Conservation (phyloP, 1,140 invertebrate species). For the Cotesia vestalis region DNA sequence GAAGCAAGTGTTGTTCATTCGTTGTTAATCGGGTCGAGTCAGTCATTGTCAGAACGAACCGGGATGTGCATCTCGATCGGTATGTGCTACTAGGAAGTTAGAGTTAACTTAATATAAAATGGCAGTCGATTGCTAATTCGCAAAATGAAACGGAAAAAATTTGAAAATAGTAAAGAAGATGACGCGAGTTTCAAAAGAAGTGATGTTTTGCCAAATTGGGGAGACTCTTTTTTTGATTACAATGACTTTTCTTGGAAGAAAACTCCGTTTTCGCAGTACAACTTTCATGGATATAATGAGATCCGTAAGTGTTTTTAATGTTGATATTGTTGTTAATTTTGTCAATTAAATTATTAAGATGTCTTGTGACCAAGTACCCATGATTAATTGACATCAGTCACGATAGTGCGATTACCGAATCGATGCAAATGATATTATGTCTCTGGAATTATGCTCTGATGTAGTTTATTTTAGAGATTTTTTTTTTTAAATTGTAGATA, state of each 20-base stretch:
- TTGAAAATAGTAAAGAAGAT: neutral
- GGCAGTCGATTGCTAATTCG: neutral
- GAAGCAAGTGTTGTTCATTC: neutral
- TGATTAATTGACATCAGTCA: no score
- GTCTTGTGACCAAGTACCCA: no score
- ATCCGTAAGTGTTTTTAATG: conserved; percentile 37
- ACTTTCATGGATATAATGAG: conserved; percentile 40
- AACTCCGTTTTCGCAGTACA: conserved; percentile 4
- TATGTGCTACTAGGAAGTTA: neutral
- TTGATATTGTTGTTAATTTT: neutral
- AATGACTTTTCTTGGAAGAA: conserved; percentile 29
- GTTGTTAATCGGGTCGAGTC: neutral
- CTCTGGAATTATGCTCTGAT: no score
- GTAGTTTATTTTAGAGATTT: no score
- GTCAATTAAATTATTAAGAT: no score
- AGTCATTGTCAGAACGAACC: neutral
- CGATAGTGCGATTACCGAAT: no score
- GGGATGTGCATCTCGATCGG: neutral
- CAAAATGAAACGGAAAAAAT: neutral
- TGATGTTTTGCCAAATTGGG: neutral
- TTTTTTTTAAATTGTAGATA: no score
- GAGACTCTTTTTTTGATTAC: conserved; percentile 27
- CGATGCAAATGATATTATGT: no score
- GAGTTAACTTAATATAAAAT: neutral
- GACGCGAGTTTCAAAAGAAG: no score